Evolutionary conservation across 2,797 vertebrate species (phyloP).

Genomic region (Clarias fuscus): DNA sequence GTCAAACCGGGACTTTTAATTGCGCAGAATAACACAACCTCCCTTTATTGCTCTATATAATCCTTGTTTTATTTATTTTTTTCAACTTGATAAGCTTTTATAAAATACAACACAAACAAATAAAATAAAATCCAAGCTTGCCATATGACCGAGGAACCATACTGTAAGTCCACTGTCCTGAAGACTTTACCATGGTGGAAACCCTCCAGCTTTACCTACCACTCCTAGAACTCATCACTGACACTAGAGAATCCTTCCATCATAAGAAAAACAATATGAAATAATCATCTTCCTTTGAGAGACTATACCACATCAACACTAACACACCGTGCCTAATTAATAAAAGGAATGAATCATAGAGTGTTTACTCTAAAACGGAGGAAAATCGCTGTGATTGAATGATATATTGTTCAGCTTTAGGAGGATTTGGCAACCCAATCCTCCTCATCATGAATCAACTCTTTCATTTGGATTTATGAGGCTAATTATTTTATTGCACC

Average conservation of each 20-base stretch:
- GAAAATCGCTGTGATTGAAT: background rate
- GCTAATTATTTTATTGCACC: slow-evolving; percentile 30
- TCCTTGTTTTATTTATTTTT: background rate
- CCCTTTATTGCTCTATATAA: too few relatives aligned
- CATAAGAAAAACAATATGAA: background rate
- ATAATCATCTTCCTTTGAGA: background rate
- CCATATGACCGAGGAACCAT: background rate
- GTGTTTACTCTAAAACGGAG: background rate
- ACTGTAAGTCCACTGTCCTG: background rate
- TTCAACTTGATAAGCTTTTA: background rate
- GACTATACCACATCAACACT: background rate
- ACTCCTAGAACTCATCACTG: background rate
- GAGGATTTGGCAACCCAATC: background rate
- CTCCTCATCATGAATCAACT: background rate
- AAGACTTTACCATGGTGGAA: background rate
- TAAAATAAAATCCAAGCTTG: background rate
- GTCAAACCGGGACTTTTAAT: too few relatives aligned
- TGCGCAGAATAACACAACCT: too few relatives aligned
- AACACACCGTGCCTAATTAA: background rate
- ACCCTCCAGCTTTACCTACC: background rate
- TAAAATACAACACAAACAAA: background rate
- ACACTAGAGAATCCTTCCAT: background rate
- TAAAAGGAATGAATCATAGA: background rate
- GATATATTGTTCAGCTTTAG: background rate
- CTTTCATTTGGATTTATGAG: slow-evolving; percentile 28